Percentiles rank a stretch among this genome's conserved stretches.
Conservation (phyloP, 2,797 vertebrate genomes). For the Leptodactylus fallax region DNA sequence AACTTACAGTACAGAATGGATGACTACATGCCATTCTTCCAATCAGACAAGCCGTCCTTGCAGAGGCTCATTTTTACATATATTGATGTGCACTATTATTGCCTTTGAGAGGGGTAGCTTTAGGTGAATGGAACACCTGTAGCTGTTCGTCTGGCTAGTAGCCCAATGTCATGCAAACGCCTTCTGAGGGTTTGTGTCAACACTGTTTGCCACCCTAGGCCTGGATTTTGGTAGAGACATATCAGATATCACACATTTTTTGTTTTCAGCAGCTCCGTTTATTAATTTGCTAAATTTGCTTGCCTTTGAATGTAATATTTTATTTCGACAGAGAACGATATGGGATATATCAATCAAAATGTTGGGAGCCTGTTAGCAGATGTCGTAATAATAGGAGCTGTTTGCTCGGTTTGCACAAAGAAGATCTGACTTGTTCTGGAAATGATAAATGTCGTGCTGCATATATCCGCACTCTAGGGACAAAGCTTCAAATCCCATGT, state of each 20-base stretch:
- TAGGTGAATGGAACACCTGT: too few species aligned
- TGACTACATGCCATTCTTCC: too few species aligned
- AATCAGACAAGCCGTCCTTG: too few species aligned
- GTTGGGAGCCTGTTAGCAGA: constrained; percentile 77
- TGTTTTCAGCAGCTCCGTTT: not conserved
- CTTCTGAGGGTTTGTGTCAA: too few species aligned
- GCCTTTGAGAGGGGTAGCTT: too few species aligned
- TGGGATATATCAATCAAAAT: constrained; percentile 77
- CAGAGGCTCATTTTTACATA: too few species aligned
- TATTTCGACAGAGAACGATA: constrained; percentile 76
- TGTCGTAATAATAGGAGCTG: constrained; percentile 79
- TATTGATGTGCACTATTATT: too few species aligned
- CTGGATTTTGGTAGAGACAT: not conserved
- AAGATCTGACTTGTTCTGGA: constrained; percentile 75
- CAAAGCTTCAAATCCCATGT: constrained; percentile 80
- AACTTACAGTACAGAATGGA: too few species aligned
- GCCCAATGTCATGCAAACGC: too few species aligned
- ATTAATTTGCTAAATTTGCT: not conserved
- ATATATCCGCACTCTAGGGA: constrained; percentile 82
- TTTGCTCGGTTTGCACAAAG: constrained; percentile 74
- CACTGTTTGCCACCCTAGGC: too few species aligned
- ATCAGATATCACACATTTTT: not conserved
- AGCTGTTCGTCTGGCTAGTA: too few species aligned
- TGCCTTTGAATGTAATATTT: not conserved
- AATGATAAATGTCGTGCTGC: constrained; percentile 81